A percentile compares a stretch with the other conserved stretches of the same genome.
These are phyloP conservation scores for Lamellibrachia luymesi DNA, from an alignment of 1,140 invertebrate genomes.

Conservation along the genomic window DNA sequence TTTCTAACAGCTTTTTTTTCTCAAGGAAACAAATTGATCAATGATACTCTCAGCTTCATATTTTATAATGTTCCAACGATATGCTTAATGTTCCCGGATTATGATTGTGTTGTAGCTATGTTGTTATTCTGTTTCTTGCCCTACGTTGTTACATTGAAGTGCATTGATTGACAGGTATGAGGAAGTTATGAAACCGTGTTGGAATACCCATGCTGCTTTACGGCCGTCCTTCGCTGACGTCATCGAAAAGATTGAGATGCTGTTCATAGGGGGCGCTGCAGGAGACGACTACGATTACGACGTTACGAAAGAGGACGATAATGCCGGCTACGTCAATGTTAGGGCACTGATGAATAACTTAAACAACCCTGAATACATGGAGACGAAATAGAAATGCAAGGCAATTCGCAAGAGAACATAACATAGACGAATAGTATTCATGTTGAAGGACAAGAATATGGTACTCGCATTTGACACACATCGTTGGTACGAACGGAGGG, in stretches of 20 bases:
- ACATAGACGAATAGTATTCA: too few species aligned
- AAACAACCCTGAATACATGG: background rate
- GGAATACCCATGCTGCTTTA: background rate
- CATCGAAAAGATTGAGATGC: background rate
- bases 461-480: background rate
- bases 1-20: too few species aligned
- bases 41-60: too few species aligned
- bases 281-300: background rate
- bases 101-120: too few species aligned
- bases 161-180: background rate
- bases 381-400: background rate
- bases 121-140: too few species aligned
- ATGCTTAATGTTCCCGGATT: too few species aligned
- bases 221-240: slow-evolving; percentile 2
- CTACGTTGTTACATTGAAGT: too few species aligned
- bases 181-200: slow-evolving; percentile 11
- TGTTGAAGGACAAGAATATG: background rate
- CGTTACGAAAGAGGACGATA: background rate
- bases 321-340: background rate
- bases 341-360: background rate
- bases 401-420: background rate
- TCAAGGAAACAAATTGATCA: too few species aligned
- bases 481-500: background rate
- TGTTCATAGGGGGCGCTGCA: background rate
- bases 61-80: too few species aligned